Evolutionary conservation across 1,140 invertebrate genomes (phyloP).

Genomic region (Dendrolimus punctatus): DNA sequence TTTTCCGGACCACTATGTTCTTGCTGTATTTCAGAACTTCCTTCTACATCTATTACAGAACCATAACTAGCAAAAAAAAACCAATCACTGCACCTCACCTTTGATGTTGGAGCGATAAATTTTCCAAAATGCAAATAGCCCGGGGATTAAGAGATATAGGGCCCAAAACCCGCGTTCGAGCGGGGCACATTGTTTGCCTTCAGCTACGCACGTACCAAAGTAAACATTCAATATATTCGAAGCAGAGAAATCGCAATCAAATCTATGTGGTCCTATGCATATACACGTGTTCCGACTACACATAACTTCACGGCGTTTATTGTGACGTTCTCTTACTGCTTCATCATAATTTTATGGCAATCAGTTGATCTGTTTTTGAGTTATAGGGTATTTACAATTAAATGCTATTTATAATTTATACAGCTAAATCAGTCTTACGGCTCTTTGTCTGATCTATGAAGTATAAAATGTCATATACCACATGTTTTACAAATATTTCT

Average conservation of each 20-base stretch:
- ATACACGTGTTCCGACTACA: not conserved
- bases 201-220: conserved; percentile 38
- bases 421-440: too few species aligned
- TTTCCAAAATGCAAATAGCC: conserved; percentile 22
- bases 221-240: conserved; percentile 53
- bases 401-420: too few species aligned
- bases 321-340: too few species aligned
- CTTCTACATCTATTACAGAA: too few species aligned
- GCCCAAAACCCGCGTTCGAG: conserved; percentile 33
- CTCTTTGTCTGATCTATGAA: too few species aligned
- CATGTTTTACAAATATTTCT: too few species aligned
- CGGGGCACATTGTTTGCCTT: conserved; percentile 37
- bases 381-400: too few species aligned
- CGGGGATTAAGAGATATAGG: conserved; percentile 41
- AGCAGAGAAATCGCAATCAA: conserved; percentile 28
- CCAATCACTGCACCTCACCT: conserved; percentile 8
- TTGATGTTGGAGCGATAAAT: conserved; percentile 23
- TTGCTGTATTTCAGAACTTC: too few species aligned
- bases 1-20: too few species aligned
- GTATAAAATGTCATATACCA: too few species aligned
- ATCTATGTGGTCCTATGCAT: not conserved
- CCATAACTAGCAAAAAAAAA: not conserved
- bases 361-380: too few species aligned
- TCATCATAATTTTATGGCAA: too few species aligned
- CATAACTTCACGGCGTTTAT: not conserved